phyloP scores from a whole-genome alignment of 1,140 invertebrate genomes.

The Druon quercuslanigerum region DNA sequence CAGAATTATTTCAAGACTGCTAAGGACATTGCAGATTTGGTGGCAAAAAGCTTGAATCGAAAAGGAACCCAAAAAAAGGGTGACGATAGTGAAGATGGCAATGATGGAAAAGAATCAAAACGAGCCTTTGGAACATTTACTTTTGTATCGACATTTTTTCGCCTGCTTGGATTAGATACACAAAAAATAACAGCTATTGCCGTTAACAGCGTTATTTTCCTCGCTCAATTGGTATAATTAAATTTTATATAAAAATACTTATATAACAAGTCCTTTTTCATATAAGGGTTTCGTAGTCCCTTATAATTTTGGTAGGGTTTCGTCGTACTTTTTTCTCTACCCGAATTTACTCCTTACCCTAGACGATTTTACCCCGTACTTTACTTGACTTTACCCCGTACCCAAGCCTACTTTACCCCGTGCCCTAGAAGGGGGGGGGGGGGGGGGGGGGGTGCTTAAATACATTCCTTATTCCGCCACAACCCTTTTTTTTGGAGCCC shows the following conservation, averaged over 20 bases:
- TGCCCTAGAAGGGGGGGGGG: too few species aligned
- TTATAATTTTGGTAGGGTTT: too few species aligned
- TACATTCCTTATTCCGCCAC: too few species aligned
- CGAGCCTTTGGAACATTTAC: conserved; percentile 58
- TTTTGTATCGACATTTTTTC: conserved; percentile 81
- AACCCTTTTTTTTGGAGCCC: too few species aligned
- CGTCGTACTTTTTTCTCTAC: too few species aligned
- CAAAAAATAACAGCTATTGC: conserved; percentile 86
- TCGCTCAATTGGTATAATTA: conserved; percentile 85
- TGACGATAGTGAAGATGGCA: conserved; percentile 40
- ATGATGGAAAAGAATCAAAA: conserved; percentile 36
- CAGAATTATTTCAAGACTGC: conserved; percentile 74
- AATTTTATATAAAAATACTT: background rate
- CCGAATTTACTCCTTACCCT: too few species aligned
- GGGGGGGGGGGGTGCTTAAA: too few species aligned
- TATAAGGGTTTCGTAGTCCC: too few species aligned
- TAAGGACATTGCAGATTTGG: conserved; percentile 68
- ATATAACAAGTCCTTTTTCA: too few species aligned
- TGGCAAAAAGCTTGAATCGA: conserved; percentile 62
- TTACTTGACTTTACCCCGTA: too few species aligned
- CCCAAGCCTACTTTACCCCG: too few species aligned
- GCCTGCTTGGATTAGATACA: conserved; percentile 84
- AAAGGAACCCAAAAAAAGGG: conserved; percentile 44
- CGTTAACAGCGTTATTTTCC: conserved; percentile 86
- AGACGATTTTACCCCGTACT: too few species aligned